Evolutionary conservation across 2,797 vertebrate genomes (phyloP).

Genomic region (Atherinosoma microstoma): DNA sequence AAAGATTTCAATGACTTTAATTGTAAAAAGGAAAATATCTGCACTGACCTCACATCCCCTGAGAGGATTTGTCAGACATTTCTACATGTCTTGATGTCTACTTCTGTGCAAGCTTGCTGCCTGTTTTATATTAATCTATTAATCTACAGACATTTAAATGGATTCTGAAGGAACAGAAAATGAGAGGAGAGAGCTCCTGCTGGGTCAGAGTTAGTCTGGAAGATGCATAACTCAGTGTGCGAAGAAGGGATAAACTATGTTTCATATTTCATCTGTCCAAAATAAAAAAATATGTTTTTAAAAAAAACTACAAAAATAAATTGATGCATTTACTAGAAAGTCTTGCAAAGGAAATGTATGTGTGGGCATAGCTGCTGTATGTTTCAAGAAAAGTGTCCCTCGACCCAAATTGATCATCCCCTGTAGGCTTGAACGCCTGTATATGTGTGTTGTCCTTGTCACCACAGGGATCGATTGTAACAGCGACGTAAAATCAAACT

Average conservation of each 20-base stretch:
- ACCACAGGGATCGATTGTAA: neutral
- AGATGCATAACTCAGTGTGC: slow-evolving; percentile 6
- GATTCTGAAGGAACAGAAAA: slow-evolving; percentile 21
- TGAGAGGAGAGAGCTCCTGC: slow-evolving; percentile 3
- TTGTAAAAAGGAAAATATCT: slow-evolving; percentile 6
- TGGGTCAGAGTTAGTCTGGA: slow-evolving; percentile 28
- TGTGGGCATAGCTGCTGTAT: neutral
- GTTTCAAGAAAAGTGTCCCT: neutral
- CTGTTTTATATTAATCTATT: slow-evolving; percentile 28
- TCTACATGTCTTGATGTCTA: slow-evolving; percentile 9
- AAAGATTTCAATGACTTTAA: slow-evolving; percentile 10
- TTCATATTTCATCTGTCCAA: no score
- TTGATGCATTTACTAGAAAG: neutral
- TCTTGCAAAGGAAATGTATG: neutral
- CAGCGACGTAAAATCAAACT: slow-evolving; percentile 29
- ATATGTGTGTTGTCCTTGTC: slow-evolving; percentile 24
- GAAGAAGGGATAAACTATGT: neutral
- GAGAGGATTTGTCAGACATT: slow-evolving; percentile 10
- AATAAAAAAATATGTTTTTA: neutral
- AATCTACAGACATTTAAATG: slow-evolving; percentile 22
- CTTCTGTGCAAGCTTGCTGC: slow-evolving; percentile 15
- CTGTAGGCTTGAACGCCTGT: slow-evolving; percentile 16
- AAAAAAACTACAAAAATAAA: neutral
- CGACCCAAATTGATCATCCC: neutral
- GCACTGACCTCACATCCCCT: neutral